Evolutionary conservation across 2,797 vertebrate genomes (phyloP).

Genomic region (Argyrosomus regius): DNA sequence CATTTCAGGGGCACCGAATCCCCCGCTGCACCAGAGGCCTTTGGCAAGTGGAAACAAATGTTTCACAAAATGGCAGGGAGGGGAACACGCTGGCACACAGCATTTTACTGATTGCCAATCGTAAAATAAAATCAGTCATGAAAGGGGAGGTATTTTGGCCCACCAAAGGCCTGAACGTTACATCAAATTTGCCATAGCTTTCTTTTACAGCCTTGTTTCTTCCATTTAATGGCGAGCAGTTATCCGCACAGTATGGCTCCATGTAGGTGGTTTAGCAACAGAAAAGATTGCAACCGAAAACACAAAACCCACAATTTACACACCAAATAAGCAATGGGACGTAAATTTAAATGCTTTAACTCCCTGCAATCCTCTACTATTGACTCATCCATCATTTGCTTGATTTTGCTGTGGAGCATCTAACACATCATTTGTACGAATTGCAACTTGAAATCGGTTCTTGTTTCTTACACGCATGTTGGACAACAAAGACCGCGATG

Average conservation of each 20-base stretch:
- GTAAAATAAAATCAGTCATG: slow-evolving; percentile 90
- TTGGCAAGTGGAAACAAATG: slow-evolving; percentile 86
- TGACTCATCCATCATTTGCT: slow-evolving; percentile 72
- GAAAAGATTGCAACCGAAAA: slow-evolving; percentile 84
- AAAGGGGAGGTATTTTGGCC: slow-evolving; percentile 85
- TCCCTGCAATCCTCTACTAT: slow-evolving; percentile 73
- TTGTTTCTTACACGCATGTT: slow-evolving; percentile 66
- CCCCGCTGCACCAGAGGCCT: slow-evolving; percentile 83
- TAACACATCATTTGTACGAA: slow-evolving; percentile 83
- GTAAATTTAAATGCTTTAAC: slow-evolving; percentile 70
- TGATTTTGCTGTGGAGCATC: slow-evolving; percentile 69
- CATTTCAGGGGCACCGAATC: slow-evolving; percentile 82
- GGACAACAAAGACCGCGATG: slow-evolving; percentile 41
- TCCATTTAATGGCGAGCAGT: slow-evolving; percentile 81
- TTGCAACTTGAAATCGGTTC: slow-evolving; percentile 84
- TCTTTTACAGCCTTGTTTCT: slow-evolving; percentile 83
- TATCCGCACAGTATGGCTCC: slow-evolving; percentile 82
- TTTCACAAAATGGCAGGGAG: slow-evolving; percentile 87
- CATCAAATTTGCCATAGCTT: slow-evolving; percentile 75
- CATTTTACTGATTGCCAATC: slow-evolving; percentile 91
- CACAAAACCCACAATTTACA: slow-evolving; percentile 71
- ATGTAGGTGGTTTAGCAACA: slow-evolving; percentile 81
- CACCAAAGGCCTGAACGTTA: slow-evolving; percentile 73
- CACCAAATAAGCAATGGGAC: slow-evolving; percentile 64
- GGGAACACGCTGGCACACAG: slow-evolving; percentile 87